Base-by-base conservation (phyloP, 2,113 vertebrate species). In the Channa maculata region DNA sequence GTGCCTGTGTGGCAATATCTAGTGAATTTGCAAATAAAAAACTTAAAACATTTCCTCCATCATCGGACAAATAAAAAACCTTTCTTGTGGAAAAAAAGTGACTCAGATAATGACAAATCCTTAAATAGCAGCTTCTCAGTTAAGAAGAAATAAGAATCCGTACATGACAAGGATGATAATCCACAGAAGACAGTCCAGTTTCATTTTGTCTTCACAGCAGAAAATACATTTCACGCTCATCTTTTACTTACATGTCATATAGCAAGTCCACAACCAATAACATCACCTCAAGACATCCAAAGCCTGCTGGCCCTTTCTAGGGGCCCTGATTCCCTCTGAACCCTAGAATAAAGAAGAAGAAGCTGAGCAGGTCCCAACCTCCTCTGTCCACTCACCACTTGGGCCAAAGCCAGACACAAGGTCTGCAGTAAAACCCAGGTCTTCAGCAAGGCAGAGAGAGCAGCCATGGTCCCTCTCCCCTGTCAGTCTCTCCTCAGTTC, bases 321-420 rank as follows among this genome's bases (percentile, higher is more conserved):
- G 51, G 62, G 55, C n/a, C 54, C 64, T 55, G 4, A 52, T 55
- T 51, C 68, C 69, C 54, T 13, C n/a, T 14, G 33, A 67, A 53
- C 74, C 69, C 37, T 24, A 65, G 34, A 41, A 58, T 68, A 86
- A 70, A 44, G 44, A 51, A 75, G 33, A 3, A n/a, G 6, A 75
- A 11, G 33, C 39, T 3, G 1, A 77, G 57, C 74, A 68, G 59
- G 67, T 77, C 61, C 57, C 41, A 78, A 41, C 39, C 38, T 77
- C 78, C 62, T 11, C 66, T 15, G 41, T 89, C 71, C 66, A 98
- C 97, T 98, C 91, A 99, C 97, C 84, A 98, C 95, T 94, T 99
- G 98, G 53, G 96, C 96, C 90, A 97, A 83, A 77, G 94, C 94
- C 82, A 98, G 93, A 80, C 94, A 95, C 82, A 94, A 52, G 58